Evolutionary conservation across 1,140 invertebrate species (phyloP), one percentile per base, ranked within the genome.

Genomic region (Orchesella cincta): DNA sequence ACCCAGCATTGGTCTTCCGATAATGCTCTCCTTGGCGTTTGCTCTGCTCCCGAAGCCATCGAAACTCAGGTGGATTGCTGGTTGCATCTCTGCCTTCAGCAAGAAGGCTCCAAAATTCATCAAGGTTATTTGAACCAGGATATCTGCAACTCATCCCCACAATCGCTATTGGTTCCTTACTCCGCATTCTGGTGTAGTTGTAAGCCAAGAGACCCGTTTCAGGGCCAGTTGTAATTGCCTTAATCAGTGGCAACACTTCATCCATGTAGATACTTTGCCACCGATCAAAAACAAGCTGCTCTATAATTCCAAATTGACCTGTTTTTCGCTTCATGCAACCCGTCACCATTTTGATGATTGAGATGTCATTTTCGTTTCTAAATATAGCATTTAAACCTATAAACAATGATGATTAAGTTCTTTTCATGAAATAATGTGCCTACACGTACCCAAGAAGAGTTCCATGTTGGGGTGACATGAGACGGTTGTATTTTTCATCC

Each of bases 1-100:
- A 78, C 36, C 77, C 77, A 2, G 70, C 77, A 20, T 46, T 46
- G 20, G 39, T 46, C 39, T 46, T 46, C 20, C 39, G 8, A 20
- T 46, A 46, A 8, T 46, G 8, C 20, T 8, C 8, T 12, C 39
- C 20, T 8, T 8, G 20, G 39, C 8, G 8, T 20, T 12, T 20
- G 39, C 8, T 12, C 20, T 46, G 39, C 20, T 46, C 39, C 20
- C 8, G 39, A 46, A 46, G 39, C 39, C 39, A 46, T 8, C 39
- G 39, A 20, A 46, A 46, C 20, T 8, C 8, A 8, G 39, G 39
- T 46, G 39, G 39, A 12, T 46, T 20, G 20, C 39, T 46, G 39
- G 39, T 46, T 8, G 8, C 39, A 20, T 46, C 39, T 20, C 20
- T 20, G 8, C 39, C 39, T 12, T 20, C 20, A 46, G 20, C 8